A percentile compares a stretch with the other conserved stretches of the same genome.
These are phyloP conservation scores for Cossypha polioptera DNA, from an alignment of 2,797 vertebrate genomes.

Conservation along the genomic window DNA sequence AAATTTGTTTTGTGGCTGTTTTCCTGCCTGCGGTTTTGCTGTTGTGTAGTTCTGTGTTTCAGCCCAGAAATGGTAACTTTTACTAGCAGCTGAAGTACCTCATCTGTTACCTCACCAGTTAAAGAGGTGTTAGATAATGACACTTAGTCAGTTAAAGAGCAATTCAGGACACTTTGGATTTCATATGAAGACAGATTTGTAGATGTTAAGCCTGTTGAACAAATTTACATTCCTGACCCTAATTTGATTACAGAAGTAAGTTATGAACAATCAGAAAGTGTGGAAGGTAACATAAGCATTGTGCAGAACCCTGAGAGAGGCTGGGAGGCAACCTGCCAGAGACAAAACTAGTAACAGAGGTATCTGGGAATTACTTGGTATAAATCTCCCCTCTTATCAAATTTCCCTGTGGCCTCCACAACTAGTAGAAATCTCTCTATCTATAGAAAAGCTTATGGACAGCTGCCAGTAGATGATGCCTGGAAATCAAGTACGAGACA, in stretches of 20 bases:
- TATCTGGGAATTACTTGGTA: background rate
- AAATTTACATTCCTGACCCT: background rate
- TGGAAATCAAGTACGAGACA: slow-evolving; percentile 47
- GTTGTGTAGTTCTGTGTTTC: background rate
- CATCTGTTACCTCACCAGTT: background rate
- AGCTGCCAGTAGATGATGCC: slow-evolving; percentile 43
- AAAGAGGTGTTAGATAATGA: slow-evolving; percentile 29
- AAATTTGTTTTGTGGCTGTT: background rate
- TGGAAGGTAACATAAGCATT: background rate
- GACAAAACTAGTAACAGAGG: background rate
- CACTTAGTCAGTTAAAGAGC: background rate
- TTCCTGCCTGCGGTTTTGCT: background rate
- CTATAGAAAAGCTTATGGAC: slow-evolving; percentile 50
- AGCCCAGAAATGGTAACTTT: background rate
- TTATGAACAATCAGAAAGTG: background rate
- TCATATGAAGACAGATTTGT: background rate
- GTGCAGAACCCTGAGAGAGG: background rate
- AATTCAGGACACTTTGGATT: background rate
- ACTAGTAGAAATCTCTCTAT: slow-evolving; percentile 27
- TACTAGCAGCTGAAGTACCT: background rate
- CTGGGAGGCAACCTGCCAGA: background rate
- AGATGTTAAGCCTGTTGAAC: background rate
- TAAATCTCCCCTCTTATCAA: background rate
- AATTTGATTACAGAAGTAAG: background rate
- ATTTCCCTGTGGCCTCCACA: slow-evolving; percentile 16